These are phyloP conservation scores for Orthosia gothica DNA, from an alignment of 2,888 invertebrate species.

Conservation along the genomic window DNA sequence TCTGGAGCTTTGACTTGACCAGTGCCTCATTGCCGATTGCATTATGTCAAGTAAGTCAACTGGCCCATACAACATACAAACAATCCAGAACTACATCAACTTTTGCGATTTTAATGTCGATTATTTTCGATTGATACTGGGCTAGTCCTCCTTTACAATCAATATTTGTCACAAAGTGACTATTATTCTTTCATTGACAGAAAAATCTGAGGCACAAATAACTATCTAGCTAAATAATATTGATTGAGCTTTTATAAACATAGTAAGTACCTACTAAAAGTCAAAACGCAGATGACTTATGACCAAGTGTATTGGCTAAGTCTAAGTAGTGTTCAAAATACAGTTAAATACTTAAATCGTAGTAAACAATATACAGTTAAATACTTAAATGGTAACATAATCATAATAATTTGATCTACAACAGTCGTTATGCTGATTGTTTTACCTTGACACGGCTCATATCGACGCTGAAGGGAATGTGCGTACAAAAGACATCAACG, in stretches of 20 bases:
- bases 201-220: background rate
- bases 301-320: background rate
- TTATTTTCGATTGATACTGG: too few relatives aligned
- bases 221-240: background rate
- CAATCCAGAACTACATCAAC: too few relatives aligned
- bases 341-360: constrained; percentile 13
- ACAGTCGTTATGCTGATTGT: constrained; percentile 50
- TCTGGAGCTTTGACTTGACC: too few relatives aligned
- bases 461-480: constrained; percentile 28
- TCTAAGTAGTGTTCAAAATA: constrained; percentile 49
- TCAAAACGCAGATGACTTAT: background rate
- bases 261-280: constrained; percentile 6
- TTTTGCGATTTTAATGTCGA: too few relatives aligned
- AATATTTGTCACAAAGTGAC: background rate
- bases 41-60: too few relatives aligned
- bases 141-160: background rate
- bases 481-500: constrained; percentile 57
- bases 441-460: constrained; percentile 66
- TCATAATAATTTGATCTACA: constrained; percentile 41
- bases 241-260: background rate
- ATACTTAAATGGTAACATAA: constrained; percentile 48
- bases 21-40: too few relatives aligned
- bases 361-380: constrained; percentile 48
- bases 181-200: background rate
- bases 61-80: too few relatives aligned